Percentiles rank a stretch among this genome's conserved stretches.
These are phyloP conservation scores for Saguinus oedipus DNA, from an alignment of 2,797 vertebrate genomes.

Conservation along the genomic window DNA sequence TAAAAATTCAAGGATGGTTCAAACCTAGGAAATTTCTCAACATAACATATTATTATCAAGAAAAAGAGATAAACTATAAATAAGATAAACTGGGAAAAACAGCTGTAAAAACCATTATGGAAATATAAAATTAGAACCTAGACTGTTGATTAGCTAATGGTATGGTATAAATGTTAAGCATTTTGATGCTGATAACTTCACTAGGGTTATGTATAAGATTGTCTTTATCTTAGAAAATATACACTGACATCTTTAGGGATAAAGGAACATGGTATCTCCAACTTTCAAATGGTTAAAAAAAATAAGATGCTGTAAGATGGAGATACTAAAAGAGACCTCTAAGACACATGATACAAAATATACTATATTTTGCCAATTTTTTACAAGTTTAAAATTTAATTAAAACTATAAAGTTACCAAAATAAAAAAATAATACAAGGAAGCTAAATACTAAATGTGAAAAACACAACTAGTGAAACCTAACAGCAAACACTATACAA, in stretches of 20 bases:
- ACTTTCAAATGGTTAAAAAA: constrained; percentile 19
- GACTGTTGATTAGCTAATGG: neutral
- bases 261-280: neutral
- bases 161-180: neutral
- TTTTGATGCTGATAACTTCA: neutral
- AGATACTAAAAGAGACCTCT: neutral
- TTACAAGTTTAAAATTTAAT: constrained; percentile 1
- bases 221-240: neutral
- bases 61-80: neutral
- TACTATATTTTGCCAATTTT: neutral
- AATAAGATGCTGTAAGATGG: neutral
- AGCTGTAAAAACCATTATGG: neutral
- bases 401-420: constrained; percentile 14
- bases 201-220: neutral
- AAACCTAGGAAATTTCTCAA: constrained; percentile 5
- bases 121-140: neutral
- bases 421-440: neutral
- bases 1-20: constrained; percentile 4
- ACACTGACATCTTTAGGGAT: neutral
- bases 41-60: neutral
- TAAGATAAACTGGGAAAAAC: neutral
- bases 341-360: neutral
- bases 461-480: neutral
- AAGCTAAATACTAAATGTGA: neutral
- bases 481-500: neutral